Evolutionary conservation across 1,140 invertebrate genomes (phyloP), one percentile per base, ranked within the genome.

Genomic region (Chironomus tepperi): DNA sequence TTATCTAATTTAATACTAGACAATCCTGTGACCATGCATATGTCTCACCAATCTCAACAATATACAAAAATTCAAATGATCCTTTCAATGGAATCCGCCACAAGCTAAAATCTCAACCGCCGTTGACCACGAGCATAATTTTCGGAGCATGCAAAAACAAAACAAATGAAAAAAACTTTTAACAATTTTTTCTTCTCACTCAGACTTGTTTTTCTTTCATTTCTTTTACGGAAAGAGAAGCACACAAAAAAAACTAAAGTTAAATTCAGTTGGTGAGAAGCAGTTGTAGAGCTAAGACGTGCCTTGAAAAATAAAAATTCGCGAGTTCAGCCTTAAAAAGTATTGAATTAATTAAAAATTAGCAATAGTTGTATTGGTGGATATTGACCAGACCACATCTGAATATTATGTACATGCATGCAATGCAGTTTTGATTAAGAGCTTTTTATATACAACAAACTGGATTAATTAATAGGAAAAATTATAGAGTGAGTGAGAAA

Each of bases 371-470:
- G 65, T 16, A 19, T 10, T 57, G 2, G 9, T 10, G 47, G 9
- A n/a, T 70, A 19, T 70, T 18, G 65, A 19, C 24, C 24, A 34
- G 24, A 70, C 19, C 18, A 70, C 15, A n/a, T n/a, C n/a, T 57
- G 47, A 57, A 47, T 47, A 15, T 15, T 47, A 10, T 70, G 16
- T 70, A 9, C 18, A 70, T 70, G 16, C 18, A 16, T 70, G 19
- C n/a, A 70, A 70, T 70, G 65, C 65, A 70, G 65, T 70, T 70
- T 70, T 70, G 16, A 18, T 19, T 70, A 15, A 70, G 65, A 18
- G 19, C 16, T 70, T 70, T 67, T 47, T 47, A 12, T 47, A 47
- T 15, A 67, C 65, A 67, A 67, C n/a, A 7, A 70, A 70, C 65
- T 70, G 16, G 65, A 70, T 70, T 19, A 70, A 70, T 19, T 70